Conservation (phyloP, 2,113 vertebrate species). For the Corvus hawaiiensis region DNA sequence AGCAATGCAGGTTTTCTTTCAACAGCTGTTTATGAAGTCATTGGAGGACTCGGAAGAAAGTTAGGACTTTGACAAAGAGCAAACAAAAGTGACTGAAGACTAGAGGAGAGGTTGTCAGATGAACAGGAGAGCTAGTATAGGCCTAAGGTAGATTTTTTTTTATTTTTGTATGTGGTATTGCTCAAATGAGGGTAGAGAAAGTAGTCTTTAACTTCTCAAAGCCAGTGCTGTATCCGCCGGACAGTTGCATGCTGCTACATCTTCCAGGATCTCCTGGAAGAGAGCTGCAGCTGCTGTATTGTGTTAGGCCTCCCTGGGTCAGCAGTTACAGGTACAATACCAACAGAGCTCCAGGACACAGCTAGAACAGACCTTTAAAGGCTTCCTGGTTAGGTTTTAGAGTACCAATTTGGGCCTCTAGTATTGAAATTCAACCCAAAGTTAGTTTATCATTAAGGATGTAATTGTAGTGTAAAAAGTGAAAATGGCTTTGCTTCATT, state of each 20-base stretch:
- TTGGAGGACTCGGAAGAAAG: not conserved
- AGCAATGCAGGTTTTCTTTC: not conserved
- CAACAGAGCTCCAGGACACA: not conserved
- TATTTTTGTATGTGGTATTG: not conserved
- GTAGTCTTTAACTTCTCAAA: not conserved
- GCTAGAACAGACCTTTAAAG: not conserved
- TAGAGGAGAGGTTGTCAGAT: not conserved
- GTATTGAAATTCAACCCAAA: not conserved
- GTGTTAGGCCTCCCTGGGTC: not conserved
- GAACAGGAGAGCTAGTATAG: not conserved
- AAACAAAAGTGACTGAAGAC: not conserved
- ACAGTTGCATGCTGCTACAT: not conserved
- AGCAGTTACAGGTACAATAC: fast-evolving
- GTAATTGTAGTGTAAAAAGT: not conserved
- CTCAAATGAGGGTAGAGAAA: not conserved
- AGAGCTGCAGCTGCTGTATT: not conserved
- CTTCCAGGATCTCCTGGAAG: not conserved
- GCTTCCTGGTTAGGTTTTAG: not conserved
- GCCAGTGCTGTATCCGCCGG: not conserved
- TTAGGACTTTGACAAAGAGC: not conserved
- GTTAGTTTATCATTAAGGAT: not conserved
- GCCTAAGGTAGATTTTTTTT: not conserved
- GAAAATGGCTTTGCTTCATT: not conserved
- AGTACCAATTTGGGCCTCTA: not conserved
- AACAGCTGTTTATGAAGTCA: not conserved